Evolutionary conservation across 2,797 vertebrate genomes (phyloP).

Genomic region (Eulemur mongoz): DNA sequence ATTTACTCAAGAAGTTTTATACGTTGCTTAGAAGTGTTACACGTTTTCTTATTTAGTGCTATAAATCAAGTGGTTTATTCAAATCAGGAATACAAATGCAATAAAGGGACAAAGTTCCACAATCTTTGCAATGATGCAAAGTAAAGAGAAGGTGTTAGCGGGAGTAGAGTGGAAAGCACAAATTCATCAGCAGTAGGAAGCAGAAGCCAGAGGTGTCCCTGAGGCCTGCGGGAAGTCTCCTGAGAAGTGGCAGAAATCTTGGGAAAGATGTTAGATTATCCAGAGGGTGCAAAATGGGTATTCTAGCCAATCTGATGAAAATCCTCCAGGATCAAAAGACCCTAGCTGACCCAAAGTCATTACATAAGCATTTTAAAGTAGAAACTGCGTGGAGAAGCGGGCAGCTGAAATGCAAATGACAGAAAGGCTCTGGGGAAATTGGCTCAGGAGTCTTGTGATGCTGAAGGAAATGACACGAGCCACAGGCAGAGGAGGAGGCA

Average conservation of each 20-base stretch:
- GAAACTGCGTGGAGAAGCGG: not conserved
- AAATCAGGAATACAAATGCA: slow-evolving; percentile 10
- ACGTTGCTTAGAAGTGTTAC: not conserved
- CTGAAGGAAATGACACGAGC: not conserved
- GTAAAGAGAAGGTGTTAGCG: not conserved
- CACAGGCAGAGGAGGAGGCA: not conserved
- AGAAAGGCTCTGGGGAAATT: not conserved
- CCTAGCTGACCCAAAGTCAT: not conserved
- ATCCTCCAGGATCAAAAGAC: slow-evolving; percentile 11
- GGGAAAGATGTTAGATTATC: not conserved
- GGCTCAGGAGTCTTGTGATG: not conserved
- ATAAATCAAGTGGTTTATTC: not conserved
- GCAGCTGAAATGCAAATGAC: not conserved
- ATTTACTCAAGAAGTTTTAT: not conserved
- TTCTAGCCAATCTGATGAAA: not conserved
- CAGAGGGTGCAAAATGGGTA: not conserved
- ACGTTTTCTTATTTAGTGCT: not conserved
- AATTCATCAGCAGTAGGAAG: not conserved
- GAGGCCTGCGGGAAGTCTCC: not conserved
- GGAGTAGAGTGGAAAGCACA: not conserved
- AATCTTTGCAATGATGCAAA: no score
- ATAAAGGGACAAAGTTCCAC: not conserved
- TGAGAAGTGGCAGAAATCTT: not conserved
- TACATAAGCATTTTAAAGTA: not conserved
- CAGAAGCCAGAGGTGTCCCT: not conserved